Base-by-base conservation (phyloP, 2,888 invertebrate species). In the Drosophila mettleri region DNA sequence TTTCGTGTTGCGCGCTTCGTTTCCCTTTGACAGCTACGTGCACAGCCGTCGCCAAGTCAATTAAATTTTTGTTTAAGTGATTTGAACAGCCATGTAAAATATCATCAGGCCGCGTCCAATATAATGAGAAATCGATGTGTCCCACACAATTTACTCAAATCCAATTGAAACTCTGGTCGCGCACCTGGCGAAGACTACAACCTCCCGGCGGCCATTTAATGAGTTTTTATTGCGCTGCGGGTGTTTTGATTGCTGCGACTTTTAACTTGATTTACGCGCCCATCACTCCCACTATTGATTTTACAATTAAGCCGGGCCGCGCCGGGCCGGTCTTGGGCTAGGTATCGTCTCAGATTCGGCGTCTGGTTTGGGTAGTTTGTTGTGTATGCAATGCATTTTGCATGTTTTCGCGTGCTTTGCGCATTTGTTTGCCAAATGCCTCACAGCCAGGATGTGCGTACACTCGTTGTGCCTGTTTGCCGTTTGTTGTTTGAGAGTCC, bases 41-140 rank as follows among this genome's bases (percentile, higher is more conserved):
- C 59, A 34, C 74, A 69, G 78, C 63, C 65, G 38, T 57, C 71
- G 80, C 69, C 80, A 80, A 83, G 83, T 83, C 83, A 83, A 83
- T 83, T 83, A 83, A 83, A 88, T 83, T 86, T 83, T 83, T 86
- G 65, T 82, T 82, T 88, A 83, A 83, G 86, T 88, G 88, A 83
- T 83, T 83, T 88, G 69, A 82, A 77, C 69, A 81, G 83, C 88
- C 80, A 64, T 34, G 49, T 82, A 66, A 86, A 82, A 80, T 84
- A 80, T 84, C 86, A 75, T 69, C 75, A 77, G 73, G 41, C 49
- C 10, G 43, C 34, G 34, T 54, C 33, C 54, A 24, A 53, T 41
- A 63, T 84, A 80, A 89, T 88, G 87, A 88, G 80, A 88, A 88
- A 88, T 88, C 88, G 89, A 88, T 89, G 89, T 79, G 83, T 68